Evolutionary conservation across 1,140 invertebrate species (phyloP).

Genomic region (Procambarus virginalis): DNA sequence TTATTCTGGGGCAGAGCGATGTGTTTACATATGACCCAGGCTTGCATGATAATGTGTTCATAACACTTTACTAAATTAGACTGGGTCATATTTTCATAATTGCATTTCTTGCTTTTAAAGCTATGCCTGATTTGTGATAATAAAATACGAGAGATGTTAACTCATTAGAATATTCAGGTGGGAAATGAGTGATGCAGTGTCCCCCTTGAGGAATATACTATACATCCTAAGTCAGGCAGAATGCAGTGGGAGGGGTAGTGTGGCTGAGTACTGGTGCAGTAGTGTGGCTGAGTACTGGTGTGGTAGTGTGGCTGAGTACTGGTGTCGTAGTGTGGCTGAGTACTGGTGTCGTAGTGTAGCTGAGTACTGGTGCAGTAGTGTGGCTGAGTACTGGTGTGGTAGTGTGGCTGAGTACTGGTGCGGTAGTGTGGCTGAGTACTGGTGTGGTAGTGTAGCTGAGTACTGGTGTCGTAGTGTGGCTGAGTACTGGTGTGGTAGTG

Average conservation of each 20-base stretch:
- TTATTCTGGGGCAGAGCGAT: conserved; percentile 19
- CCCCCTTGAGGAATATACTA: conserved; percentile 58
- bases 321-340: no score
- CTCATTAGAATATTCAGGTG: conserved; percentile 63
- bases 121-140: conserved; percentile 66
- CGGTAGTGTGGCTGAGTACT: no score
- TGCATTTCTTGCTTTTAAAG: conserved; percentile 62
- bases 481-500: no score
- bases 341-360: no score
- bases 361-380: no score
- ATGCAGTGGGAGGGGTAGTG: conserved; percentile 57
- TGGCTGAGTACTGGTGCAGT: no score
- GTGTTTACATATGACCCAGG: conserved; percentile 7
- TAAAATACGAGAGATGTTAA: conserved; percentile 65
- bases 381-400: no score
- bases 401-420: no score
- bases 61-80: conserved; percentile 41
- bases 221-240: conserved; percentile 65
- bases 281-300: no score
- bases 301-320: no score
- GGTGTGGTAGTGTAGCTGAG: no score
- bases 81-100: conserved; percentile 59
- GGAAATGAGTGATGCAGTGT: conserved; percentile 56
- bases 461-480: no score
- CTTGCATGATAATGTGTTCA: conserved; percentile 45